Conservation (phyloP, 1,140 invertebrate genomes). For the Mylabris phalerata region DNA sequence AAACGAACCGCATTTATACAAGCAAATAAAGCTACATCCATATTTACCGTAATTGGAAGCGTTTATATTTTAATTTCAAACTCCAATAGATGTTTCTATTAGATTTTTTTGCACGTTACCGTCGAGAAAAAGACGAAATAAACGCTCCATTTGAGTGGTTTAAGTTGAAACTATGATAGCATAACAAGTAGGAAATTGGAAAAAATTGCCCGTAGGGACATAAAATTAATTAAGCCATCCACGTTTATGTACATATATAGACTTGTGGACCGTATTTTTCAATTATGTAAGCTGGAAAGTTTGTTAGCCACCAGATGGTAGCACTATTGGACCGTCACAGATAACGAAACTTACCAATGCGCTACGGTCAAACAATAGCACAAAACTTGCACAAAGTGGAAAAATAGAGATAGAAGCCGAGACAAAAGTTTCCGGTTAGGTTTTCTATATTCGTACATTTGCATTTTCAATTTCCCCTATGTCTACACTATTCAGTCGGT, state of each 20-base stretch:
- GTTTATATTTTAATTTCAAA: too few relatives aligned
- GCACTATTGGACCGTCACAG: background rate
- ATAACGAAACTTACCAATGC: background rate
- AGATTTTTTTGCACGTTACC: too few relatives aligned
- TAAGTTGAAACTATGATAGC: too few relatives aligned
- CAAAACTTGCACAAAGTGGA: background rate
- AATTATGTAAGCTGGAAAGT: conserved; percentile 3
- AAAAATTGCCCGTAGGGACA: background rate
- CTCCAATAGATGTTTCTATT: too few relatives aligned
- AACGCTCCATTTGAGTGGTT: too few relatives aligned
- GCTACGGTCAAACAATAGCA: conserved; percentile 2
- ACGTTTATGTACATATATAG: background rate
- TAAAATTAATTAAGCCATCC: conserved; percentile 11
- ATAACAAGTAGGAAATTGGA: too few relatives aligned
- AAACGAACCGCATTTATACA: too few relatives aligned
- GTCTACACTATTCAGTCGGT: background rate
- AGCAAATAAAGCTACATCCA: too few relatives aligned
- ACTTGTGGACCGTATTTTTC: conserved; percentile 13
- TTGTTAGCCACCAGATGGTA: background rate
- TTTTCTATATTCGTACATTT: conserved; percentile 2
- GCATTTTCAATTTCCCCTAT: conserved; percentile 19
- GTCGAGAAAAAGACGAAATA: too few relatives aligned
- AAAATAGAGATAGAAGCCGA: too few relatives aligned
- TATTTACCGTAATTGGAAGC: too few relatives aligned
- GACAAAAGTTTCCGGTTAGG: background rate